Conservation (phyloP, 2,888 invertebrate genomes). For the Pseudoips prasinana region DNA sequence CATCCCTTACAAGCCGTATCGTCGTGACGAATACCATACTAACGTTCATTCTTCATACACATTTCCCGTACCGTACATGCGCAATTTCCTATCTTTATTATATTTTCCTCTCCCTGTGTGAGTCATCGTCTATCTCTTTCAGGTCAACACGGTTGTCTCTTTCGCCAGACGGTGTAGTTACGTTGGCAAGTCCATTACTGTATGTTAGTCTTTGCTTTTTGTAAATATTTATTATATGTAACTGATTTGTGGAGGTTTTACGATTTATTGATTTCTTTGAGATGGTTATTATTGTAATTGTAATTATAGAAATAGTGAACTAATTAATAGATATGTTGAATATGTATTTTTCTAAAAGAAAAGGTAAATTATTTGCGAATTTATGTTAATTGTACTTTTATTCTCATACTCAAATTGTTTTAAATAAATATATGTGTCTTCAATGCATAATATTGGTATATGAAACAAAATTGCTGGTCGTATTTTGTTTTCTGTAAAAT, state of each 20-base stretch:
- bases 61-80: constrained; percentile 43
- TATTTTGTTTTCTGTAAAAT: no score
- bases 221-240: constrained; percentile 46
- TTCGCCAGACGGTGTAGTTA: constrained; percentile 37
- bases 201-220: constrained; percentile 54
- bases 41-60: constrained; percentile 29
- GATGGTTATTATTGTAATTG: no score
- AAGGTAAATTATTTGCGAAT: no score
- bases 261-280: constrained; percentile 22
- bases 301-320: no score
- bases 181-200: constrained; percentile 61
- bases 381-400: no score
- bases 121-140: constrained; percentile 32
- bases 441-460: no score
- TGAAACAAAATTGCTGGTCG: no score
- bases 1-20: constrained; percentile 35
- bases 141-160: constrained; percentile 34
- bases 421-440: no score
- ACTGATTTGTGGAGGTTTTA: constrained; percentile 32
- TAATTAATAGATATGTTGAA: no score
- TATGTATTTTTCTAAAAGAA: no score
- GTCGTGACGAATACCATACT: constrained; percentile 33
- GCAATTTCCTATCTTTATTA: constrained; percentile 34
- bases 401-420: no score
- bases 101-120: constrained; percentile 27